Evolutionary conservation across 2,888 invertebrate species (phyloP).

Genomic region (Rhaphigaster nebulosa): DNA sequence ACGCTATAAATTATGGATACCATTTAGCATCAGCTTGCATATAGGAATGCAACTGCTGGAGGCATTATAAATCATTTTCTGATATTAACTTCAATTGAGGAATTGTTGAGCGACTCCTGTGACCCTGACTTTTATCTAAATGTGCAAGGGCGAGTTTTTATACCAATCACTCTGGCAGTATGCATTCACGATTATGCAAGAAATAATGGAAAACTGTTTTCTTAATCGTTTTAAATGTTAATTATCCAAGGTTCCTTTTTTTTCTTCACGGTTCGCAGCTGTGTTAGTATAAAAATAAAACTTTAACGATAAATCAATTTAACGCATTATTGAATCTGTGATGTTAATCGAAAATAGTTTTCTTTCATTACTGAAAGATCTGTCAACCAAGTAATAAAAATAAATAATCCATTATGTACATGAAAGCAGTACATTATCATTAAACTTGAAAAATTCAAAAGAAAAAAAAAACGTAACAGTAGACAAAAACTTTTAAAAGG

Average conservation of each 20-base stretch:
- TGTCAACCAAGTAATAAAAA: background rate
- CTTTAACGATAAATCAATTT: background rate
- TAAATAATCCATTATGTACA: background rate
- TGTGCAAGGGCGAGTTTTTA: background rate
- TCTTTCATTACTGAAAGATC: background rate
- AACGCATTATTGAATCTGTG: background rate
- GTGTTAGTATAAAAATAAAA: background rate
- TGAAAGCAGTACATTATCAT: background rate
- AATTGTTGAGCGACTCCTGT: background rate
- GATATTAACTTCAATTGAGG: background rate
- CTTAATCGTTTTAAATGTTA: background rate
- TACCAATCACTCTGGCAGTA: background rate
- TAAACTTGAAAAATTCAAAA: too few relatives aligned
- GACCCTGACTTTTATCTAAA: conserved; percentile 21
- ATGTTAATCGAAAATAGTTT: background rate
- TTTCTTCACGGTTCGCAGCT: background rate
- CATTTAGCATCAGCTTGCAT: background rate
- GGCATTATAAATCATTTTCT: background rate
- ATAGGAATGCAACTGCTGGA: background rate
- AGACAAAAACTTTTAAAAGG: too few relatives aligned
- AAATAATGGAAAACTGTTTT: background rate
- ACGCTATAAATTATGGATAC: background rate
- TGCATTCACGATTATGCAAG: background rate
- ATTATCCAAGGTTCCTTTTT: background rate
- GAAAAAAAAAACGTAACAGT: too few relatives aligned